Conservation (phyloP, 2,113 vertebrate species). For the Oryzias javanicus region DNA sequence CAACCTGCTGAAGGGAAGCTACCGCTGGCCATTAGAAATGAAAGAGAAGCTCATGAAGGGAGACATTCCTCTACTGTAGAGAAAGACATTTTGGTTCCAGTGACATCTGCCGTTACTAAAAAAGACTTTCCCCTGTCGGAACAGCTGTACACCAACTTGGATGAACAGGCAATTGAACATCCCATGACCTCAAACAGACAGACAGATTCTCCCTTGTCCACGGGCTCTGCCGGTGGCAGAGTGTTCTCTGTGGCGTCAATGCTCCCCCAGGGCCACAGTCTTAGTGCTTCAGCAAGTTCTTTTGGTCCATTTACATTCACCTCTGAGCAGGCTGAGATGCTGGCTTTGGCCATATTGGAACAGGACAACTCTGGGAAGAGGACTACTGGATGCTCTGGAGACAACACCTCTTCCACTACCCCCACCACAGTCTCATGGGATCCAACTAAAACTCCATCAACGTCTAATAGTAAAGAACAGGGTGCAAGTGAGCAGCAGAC, state of each 20-base stretch:
- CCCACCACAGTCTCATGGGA: conserved; percentile 74
- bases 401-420: conserved; percentile 62
- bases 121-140: conserved; percentile 77
- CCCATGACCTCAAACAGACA: conserved; percentile 79
- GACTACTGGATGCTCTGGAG: conserved; percentile 59
- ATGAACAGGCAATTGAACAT: conserved; percentile 79
- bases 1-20: conserved; percentile 54
- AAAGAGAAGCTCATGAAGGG: conserved; percentile 42
- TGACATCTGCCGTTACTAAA: conserved; percentile 70
- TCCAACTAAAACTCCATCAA: conserved; percentile 64
- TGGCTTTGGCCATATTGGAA: conserved; percentile 93
- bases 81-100: conserved; percentile 48
- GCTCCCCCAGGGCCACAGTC: conserved; percentile 85
- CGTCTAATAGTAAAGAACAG: conserved; percentile 71
- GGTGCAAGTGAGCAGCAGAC: conserved; percentile 55
- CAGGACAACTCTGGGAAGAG: conserved; percentile 86
- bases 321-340: conserved; percentile 91
- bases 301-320: conserved; percentile 88
- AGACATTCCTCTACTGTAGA: conserved; percentile 36
- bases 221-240: conserved; percentile 83
- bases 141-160: conserved; percentile 80
- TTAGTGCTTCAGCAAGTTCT: conserved; percentile 72
- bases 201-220: conserved; percentile 87
- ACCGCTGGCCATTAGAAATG: conserved; percentile 27
- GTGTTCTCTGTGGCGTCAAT: conserved; percentile 96